Percentiles rank a stretch among this genome's conserved stretches.
These are phyloP conservation scores for Metopia argyrocephala DNA, from an alignment of 2,888 invertebrate genomes.

Conservation along the genomic window DNA sequence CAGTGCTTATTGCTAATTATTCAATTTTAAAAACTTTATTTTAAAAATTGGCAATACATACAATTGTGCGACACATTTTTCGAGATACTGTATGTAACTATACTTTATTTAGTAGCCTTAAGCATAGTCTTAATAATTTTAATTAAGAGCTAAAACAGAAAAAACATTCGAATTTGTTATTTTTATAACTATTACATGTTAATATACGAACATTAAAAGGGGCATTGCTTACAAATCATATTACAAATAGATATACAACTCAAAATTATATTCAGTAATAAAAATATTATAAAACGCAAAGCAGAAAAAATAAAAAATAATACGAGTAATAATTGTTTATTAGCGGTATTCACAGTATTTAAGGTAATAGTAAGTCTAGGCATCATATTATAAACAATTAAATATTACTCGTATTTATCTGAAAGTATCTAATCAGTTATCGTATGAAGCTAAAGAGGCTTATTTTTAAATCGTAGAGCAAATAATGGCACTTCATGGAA, in stretches of 20 bases:
- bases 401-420: too few relatives aligned
- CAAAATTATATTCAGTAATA: background rate
- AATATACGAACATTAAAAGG: constrained; percentile 4
- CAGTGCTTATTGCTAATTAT: background rate
- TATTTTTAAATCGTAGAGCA: too few relatives aligned
- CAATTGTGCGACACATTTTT: background rate
- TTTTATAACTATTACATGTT: constrained; percentile 14
- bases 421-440: too few relatives aligned
- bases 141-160: constrained; percentile 66
- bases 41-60: background rate
- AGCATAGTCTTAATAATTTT: constrained; percentile 61
- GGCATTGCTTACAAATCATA: constrained; percentile 62
- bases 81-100: background rate
- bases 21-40: background rate
- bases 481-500: too few relatives aligned
- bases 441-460: too few relatives aligned
- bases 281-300: background rate
- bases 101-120: constrained; percentile 33
- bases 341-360: background rate
- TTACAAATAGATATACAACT: constrained; percentile 60
- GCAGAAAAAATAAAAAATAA: background rate
- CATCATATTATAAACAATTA: too few relatives aligned
- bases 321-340: background rate
- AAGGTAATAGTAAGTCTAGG: too few relatives aligned
- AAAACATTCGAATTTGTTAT: constrained; percentile 55